These are phyloP conservation scores for Danaus chrysippus DNA, from an alignment of 2,888 invertebrate species.

Conservation along the genomic window DNA sequence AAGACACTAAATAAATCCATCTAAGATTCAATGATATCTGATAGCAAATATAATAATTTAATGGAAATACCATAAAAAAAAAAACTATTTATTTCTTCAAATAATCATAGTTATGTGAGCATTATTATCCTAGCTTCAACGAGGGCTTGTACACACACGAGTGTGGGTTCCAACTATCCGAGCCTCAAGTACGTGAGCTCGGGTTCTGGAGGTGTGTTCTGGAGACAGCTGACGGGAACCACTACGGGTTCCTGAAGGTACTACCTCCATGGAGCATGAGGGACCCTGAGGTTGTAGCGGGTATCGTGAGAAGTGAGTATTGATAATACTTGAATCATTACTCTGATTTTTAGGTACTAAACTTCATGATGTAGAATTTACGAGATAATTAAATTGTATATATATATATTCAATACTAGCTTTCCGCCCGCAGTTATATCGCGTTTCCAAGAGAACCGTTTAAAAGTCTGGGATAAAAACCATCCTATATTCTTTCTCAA, in stretches of 20 bases:
- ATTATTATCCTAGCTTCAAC: slow-evolving; percentile 40
- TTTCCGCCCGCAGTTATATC: too few relatives aligned
- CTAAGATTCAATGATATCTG: too few relatives aligned
- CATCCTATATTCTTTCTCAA: too few relatives aligned
- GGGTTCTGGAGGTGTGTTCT: slow-evolving; percentile 67
- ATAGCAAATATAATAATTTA: too few relatives aligned
- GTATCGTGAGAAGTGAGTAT: slow-evolving; percentile 38
- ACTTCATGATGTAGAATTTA: background rate
- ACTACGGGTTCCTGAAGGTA: slow-evolving; percentile 58
- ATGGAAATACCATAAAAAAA: too few relatives aligned
- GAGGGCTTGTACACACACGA: slow-evolving; percentile 41
- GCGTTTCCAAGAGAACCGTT: too few relatives aligned
- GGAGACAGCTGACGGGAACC: slow-evolving; percentile 46
- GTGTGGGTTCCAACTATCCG: slow-evolving; percentile 54
- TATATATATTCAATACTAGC: too few relatives aligned
- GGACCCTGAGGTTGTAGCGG: slow-evolving; percentile 41
- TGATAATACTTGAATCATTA: background rate
- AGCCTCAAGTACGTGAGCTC: slow-evolving; percentile 42
- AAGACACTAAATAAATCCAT: too few relatives aligned
- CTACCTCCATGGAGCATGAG: slow-evolving; percentile 45
- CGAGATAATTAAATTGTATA: too few relatives aligned
- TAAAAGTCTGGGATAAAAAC: too few relatives aligned
- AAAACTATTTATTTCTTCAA: too few relatives aligned
- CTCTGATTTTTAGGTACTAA: background rate
- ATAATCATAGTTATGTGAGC: background rate